Base-by-base conservation (phyloP, 1,140 invertebrate genomes). In the Drosophila willistoni region DNA sequence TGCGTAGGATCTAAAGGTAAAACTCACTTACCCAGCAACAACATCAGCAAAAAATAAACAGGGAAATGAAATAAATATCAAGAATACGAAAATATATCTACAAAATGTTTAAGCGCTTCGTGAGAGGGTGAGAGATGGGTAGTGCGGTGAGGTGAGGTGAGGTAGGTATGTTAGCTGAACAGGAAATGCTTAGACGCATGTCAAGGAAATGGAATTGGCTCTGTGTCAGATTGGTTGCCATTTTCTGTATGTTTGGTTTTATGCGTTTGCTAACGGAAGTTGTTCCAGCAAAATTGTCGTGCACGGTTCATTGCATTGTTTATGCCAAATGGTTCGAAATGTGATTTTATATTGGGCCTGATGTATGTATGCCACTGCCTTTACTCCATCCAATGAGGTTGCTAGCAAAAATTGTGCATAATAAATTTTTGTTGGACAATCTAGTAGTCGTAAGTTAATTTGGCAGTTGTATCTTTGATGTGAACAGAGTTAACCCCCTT, bases 241-340 rank as follows among this genome's bases (percentile, higher is more conserved):
- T 44, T 55, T 25, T 34, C 41, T 29, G 22, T 33, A n/a, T 29
- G 29, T 29, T 29, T 41, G 22, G n/a, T 62, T 25, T 25, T 56
- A 44, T 69, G 75, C 51, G 78, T 68, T 69, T 84, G 63, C 64
- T 34, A 60, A 22, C 64, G 73, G 54, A 68, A 73, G 79, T 79
- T 83, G 74, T 74, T 79, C 66, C 74, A 81, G 78, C 63, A 70
- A 72, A 70, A 82, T 73, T 71, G 79, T 73, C 19, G 63, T 66
- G 68, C 57, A 76, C 68, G 82, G 74, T 72, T 86, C 81, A 85
- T 71, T 79, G 75, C 80, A 79, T 81, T 81, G 79, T 82, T 82
- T 82, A 82, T 85, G 79, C 83, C 65, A 62, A 72, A 68, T 78
- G 80, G 74, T 75, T 81, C 81, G 82, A 60, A 71, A 47, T 71